These are phyloP conservation scores for Rhinichthys osculus DNA, from an alignment of 2,797 vertebrate genomes.

Conservation along the genomic window DNA sequence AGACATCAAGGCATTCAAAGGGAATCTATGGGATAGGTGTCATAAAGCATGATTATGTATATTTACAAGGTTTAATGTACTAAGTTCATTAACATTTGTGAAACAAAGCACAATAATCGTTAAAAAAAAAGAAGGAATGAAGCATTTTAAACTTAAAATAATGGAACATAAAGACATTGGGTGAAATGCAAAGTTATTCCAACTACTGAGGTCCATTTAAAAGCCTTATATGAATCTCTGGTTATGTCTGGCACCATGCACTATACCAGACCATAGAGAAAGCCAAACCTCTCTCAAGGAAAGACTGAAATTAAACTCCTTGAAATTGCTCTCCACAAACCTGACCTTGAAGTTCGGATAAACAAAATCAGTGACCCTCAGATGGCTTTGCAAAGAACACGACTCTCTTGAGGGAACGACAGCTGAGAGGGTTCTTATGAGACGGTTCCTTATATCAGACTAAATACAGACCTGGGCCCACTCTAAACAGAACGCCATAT, in stretches of 20 bases:
- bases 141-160: neutral
- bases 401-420: slow-evolving; percentile 28
- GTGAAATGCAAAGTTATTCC: neutral
- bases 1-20: slow-evolving; percentile 66
- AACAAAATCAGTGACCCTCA: slow-evolving; percentile 57
- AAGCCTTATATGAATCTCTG: neutral
- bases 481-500: neutral
- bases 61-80: slow-evolving; percentile 61
- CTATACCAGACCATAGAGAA: neutral
- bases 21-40: slow-evolving; percentile 64
- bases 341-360: slow-evolving; percentile 57
- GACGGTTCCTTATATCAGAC: slow-evolving; percentile 39
- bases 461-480: slow-evolving; percentile 28
- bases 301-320: slow-evolving; percentile 48
- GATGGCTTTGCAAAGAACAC: slow-evolving; percentile 40
- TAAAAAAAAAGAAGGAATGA: neutral
- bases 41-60: slow-evolving; percentile 66
- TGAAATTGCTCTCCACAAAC: slow-evolving; percentile 48
- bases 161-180: neutral
- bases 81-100: slow-evolving; percentile 45
- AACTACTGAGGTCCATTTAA: neutral
- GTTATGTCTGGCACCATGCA: neutral
- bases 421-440: slow-evolving; percentile 42
- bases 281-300: slow-evolving; percentile 39
- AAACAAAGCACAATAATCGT: slow-evolving; percentile 8